A percentile compares a stretch with the other conserved stretches of the same genome.
Conservation (phyloP, 2,888 invertebrate species). For the Melikaiella ostensackeni region DNA sequence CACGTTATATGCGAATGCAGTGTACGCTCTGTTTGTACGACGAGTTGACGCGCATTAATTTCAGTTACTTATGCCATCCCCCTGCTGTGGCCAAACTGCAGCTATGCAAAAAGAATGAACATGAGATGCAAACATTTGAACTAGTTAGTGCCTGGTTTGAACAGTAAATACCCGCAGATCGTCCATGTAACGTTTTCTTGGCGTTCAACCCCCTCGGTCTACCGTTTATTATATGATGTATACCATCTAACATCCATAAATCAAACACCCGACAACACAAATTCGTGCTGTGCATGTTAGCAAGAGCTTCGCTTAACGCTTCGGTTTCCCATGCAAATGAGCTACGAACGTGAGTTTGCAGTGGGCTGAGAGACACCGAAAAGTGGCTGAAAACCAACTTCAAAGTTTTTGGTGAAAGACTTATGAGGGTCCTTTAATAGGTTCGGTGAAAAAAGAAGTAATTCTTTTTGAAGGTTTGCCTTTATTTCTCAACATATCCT, state of each 20-base stretch:
- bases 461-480: no score
- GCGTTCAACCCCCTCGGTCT: slow-evolving; percentile 47
- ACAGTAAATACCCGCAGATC: neutral
- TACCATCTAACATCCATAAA: slow-evolving; percentile 53
- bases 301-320: slow-evolving; percentile 62
- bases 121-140: slow-evolving; percentile 21
- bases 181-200: slow-evolving; percentile 19
- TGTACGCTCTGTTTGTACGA: slow-evolving; percentile 17
- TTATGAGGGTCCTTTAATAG: no score
- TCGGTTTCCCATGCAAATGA: slow-evolving; percentile 65
- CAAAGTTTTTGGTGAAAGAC: no score
- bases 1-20: slow-evolving; percentile 10
- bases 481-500: no score
- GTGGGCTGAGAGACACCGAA: no score
- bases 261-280: slow-evolving; percentile 58
- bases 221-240: slow-evolving; percentile 46
- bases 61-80: slow-evolving; percentile 42
- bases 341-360: slow-evolving; percentile 47
- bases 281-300: slow-evolving; percentile 64
- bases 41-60: slow-evolving; percentile 51
- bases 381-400: no score
- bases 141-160: neutral
- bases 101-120: neutral
- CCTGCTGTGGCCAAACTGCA: neutral
- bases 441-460: no score